phyloP scores from a whole-genome alignment of 1,140 invertebrate genomes.

The Meloidogyne hapla region DNA sequence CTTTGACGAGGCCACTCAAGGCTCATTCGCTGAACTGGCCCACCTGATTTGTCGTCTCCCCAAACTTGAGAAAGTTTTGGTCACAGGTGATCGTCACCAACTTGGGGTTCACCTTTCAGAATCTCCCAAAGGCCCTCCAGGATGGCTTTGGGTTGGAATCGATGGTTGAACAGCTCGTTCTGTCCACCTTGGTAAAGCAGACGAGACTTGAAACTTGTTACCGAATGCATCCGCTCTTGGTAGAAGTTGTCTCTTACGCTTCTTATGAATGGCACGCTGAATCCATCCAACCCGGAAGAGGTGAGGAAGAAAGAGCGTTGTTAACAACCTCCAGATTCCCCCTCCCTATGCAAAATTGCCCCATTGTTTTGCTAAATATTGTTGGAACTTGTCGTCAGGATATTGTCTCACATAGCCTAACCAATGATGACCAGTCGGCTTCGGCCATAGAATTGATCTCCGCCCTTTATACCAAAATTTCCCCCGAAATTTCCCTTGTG shows the following conservation, averaged over 20 bases:
- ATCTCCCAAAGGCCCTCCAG: background rate
- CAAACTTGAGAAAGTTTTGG: slow-evolving; percentile 2
- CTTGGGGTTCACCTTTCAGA: slow-evolving; percentile 2
- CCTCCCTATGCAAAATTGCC: background rate
- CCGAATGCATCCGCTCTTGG: background rate
- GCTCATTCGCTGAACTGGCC: background rate
- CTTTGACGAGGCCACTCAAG: slow-evolving; percentile 2
- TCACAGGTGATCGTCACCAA: background rate
- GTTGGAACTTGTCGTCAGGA: slow-evolving; percentile 1
- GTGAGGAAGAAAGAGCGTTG: background rate
- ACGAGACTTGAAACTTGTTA: background rate
- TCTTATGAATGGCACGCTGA: background rate
- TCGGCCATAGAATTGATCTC: background rate
- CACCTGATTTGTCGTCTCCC: background rate
- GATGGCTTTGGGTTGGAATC: background rate
- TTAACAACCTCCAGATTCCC: background rate
- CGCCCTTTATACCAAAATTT: background rate
- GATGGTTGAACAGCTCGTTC: background rate
- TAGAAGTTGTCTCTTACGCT: background rate
- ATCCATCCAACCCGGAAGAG: background rate
- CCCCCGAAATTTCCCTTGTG: background rate
- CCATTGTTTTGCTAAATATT: background rate
- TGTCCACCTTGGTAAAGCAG: background rate
- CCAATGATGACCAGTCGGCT: background rate
- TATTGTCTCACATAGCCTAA: background rate